Base-by-base conservation (phyloP, 2,888 invertebrate species). In the Tinea semifulvella region DNA sequence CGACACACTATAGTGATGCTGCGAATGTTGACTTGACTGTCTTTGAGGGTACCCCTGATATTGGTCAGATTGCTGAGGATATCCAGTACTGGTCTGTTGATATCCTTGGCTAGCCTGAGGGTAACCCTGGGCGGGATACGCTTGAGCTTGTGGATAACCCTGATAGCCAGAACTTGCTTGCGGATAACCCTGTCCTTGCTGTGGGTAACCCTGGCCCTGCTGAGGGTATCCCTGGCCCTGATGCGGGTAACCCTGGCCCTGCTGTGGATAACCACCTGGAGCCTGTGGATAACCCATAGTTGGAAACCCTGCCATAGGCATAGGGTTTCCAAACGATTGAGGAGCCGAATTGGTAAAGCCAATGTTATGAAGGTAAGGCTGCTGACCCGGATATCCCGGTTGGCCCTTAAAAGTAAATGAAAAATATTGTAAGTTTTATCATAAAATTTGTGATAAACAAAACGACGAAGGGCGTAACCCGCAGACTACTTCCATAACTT, bases 301-400 rank as follows among this genome's bases (percentile, higher is more conserved):
- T 8, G 75, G 73, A 43, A 76, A 58, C 16, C 81, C 80, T 1
- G 68, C 71, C 71, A 75, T 76, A 35, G 80, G 81, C 69, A 69
- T 61, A 10, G 80, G 77, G 52, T 77, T 80, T 18, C 79, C 81
- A 49, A 82, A 81, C 5, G 80, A 77, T 52, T 82, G 82, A 47
- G 82, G 82, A 47, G 79, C 77, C 13, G 61, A 51, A 66, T 81
- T 81, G 62, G 56, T 53, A 70, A 69, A 81, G 63, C 82, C 82
- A 53, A 79, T 55, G 65, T 76, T 81, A 62, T 77, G 79, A 52
- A 70, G 60, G 55, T 76, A 81, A 58, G 63, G 73, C 57, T 66
- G 79, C 61, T 69, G 79, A 56, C 27, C 63, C 54, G 74, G 79
- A 62, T 60, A 84, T 77, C 83, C 83, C 63, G 67, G 68, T 66